A percentile compares a stretch with the other conserved stretches of the same genome.
Conservation (phyloP, 2,113 vertebrate species). For the Mobula hypostoma region DNA sequence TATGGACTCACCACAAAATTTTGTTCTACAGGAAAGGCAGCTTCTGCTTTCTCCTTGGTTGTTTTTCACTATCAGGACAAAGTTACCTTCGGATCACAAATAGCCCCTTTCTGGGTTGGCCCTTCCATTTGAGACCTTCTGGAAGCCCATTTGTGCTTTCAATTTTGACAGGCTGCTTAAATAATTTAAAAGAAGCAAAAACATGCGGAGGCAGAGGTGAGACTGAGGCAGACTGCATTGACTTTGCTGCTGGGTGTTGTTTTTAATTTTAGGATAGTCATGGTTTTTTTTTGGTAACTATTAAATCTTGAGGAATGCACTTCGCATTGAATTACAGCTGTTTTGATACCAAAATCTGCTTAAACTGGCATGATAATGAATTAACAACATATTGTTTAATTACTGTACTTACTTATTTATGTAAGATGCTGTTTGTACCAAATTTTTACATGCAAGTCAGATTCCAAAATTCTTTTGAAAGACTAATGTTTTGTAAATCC, state of each 20-base stretch:
- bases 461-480: neutral
- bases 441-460: neutral
- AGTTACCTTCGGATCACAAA: neutral
- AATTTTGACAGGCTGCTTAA: neutral
- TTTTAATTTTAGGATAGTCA: neutral
- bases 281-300: neutral
- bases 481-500: neutral
- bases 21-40: neutral
- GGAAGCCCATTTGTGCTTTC: slow-evolving; percentile 3
- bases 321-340: no score
- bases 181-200: neutral
- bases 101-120: neutral
- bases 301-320: neutral
- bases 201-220: neutral
- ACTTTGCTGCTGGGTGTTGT: neutral
- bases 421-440: neutral
- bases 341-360: neutral
- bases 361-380: neutral
- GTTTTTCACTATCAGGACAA: neutral
- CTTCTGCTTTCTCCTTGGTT: neutral
- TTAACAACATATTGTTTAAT: neutral
- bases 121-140: neutral
- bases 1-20: neutral
- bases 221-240: neutral
- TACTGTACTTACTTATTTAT: neutral